These are phyloP conservation scores for Heliconius eleuchia DNA, from an alignment of 1,140 invertebrate genomes.

Conservation along the genomic window DNA sequence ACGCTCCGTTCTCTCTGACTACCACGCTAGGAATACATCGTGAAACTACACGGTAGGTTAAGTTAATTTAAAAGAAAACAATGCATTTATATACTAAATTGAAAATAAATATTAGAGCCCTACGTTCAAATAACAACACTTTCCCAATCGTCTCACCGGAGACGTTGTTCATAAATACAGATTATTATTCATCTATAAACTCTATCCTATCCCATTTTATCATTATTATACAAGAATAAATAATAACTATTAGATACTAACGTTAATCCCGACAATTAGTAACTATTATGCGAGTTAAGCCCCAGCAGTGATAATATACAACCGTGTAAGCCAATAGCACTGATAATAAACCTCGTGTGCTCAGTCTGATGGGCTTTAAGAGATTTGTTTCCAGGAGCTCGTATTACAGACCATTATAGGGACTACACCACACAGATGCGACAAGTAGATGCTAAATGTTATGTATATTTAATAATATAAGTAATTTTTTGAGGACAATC, in stretches of 20 bases:
- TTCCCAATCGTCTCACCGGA: not conserved
- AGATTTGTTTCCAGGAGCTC: constrained; percentile 30
- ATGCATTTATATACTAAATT: too few relatives aligned
- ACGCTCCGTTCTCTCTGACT: too few relatives aligned
- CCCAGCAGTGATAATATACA: constrained; percentile 27
- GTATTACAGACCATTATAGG: not conserved
- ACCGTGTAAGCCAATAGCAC: constrained; percentile 33
- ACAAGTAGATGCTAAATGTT: not conserved
- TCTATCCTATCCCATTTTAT: not conserved
- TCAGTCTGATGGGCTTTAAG: constrained; percentile 34
- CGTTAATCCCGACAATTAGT: constrained; percentile 26
- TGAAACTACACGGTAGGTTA: too few relatives aligned
- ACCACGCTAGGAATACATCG: too few relatives aligned
- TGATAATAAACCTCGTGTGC: constrained; percentile 39
- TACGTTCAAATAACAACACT: not conserved
- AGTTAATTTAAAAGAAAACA: too few relatives aligned
- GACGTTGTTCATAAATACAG: not conserved
- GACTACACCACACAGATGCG: not conserved
- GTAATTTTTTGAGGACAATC: too few relatives aligned
- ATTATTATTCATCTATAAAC: too few relatives aligned
- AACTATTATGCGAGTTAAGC: constrained; percentile 1
- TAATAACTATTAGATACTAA: constrained; percentile 22
- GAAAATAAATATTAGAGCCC: too few relatives aligned
- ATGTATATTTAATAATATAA: too few relatives aligned
- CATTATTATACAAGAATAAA: constrained; percentile 8